These are phyloP conservation scores for Polyergus mexicanus DNA, from an alignment of 1,140 invertebrate species.

Conservation along the genomic window DNA sequence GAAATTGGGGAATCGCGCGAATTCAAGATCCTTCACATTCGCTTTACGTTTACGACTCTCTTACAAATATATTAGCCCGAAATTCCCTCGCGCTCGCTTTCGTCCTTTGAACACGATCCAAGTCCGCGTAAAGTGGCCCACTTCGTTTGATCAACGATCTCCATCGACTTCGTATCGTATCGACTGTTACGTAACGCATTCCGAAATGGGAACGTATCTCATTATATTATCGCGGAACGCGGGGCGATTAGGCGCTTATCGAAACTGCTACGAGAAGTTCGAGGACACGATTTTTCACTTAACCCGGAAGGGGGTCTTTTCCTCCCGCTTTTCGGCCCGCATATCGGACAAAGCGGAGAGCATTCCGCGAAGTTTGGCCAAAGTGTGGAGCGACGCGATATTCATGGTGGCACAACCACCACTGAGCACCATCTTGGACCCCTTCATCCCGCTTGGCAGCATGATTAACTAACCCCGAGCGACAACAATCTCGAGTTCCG, in stretches of 20 bases:
- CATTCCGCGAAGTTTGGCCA: slow-evolving; percentile 57
- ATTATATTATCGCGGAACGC: slow-evolving; percentile 35
- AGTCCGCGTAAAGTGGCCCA: slow-evolving; percentile 50
- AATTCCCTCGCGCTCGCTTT: slow-evolving; percentile 26
- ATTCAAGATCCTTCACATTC: slow-evolving; percentile 44
- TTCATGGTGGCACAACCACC: slow-evolving; percentile 42
- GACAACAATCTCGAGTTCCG: slow-evolving; percentile 76
- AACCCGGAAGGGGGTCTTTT: slow-evolving; percentile 14
- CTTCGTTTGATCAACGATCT: slow-evolving; percentile 32
- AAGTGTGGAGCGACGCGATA: slow-evolving; percentile 46
- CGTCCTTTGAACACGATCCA: slow-evolving; percentile 44
- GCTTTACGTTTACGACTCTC: slow-evolving; percentile 34
- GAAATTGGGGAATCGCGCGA: slow-evolving; percentile 34
- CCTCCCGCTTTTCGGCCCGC: background rate
- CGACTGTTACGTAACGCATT: slow-evolving; percentile 18
- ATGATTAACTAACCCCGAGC: slow-evolving; percentile 76
- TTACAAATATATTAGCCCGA: slow-evolving; percentile 48
- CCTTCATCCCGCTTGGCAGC: slow-evolving; percentile 35
- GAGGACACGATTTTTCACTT: slow-evolving; percentile 58
- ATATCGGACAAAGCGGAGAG: slow-evolving; percentile 53
- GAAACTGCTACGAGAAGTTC: background rate
- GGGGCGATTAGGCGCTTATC: slow-evolving; percentile 37
- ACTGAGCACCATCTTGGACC: slow-evolving; percentile 40
- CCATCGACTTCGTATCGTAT: background rate
- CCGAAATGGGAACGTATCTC: slow-evolving; percentile 22